Conservation (phyloP, 1,140 invertebrate genomes). For the Scaptomyza pallida region DNA sequence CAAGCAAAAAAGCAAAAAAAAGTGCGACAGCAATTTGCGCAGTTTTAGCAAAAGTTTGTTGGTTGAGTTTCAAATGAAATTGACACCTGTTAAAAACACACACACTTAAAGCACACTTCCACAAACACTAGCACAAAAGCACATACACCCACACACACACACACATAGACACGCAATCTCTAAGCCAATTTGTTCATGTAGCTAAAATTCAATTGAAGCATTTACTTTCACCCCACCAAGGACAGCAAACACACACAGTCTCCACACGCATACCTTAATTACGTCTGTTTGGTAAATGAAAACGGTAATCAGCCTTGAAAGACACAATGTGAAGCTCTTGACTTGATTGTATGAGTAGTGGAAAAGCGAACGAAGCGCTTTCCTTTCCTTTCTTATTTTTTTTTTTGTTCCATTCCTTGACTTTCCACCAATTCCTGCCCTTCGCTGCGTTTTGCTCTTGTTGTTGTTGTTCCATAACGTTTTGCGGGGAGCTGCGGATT, state of each 20-base stretch:
- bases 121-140: constrained; percentile 19
- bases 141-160: constrained; percentile 34
- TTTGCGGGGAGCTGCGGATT: constrained; percentile 52
- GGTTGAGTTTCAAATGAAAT: constrained; percentile 78
- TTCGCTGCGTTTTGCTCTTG: not conserved
- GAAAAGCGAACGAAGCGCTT: constrained; percentile 21
- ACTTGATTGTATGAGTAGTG: constrained; percentile 59
- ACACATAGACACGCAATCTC: constrained; percentile 46
- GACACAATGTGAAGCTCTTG: constrained; percentile 66
- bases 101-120: constrained; percentile 19
- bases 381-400: not conserved
- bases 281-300: constrained; percentile 80
- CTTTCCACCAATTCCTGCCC: not conserved
- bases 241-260: constrained; percentile 23
- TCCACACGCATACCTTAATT: constrained; percentile 68
- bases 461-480: not conserved
- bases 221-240: constrained; percentile 44
- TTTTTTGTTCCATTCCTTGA: not conserved
- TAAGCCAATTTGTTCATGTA: constrained; percentile 75
- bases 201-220: constrained; percentile 77
- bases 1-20: constrained; percentile 40
- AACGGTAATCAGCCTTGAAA: constrained; percentile 80
- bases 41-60: constrained; percentile 57
- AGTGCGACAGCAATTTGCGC: constrained; percentile 60
- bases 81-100: constrained; percentile 71